Conservation (phyloP, 2,113 vertebrate species). For the Limnothrissa miodon region DNA sequence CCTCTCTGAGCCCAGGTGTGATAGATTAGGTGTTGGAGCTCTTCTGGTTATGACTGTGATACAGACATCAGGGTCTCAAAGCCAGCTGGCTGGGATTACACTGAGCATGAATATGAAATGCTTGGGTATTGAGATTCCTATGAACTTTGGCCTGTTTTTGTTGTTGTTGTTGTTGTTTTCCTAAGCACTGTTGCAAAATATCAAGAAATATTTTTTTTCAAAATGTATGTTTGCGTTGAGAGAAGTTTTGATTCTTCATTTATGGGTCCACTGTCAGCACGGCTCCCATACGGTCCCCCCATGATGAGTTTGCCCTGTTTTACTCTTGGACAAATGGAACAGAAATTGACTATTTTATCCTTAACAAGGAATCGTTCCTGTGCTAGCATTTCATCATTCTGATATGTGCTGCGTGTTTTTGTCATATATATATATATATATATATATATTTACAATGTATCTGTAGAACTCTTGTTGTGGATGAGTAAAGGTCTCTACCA, state of each 20-base stretch:
- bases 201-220: not conserved
- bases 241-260: not conserved
- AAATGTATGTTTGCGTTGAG: too few relatives aligned
- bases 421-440: not conserved
- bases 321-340: not conserved
- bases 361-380: not conserved
- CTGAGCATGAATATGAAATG: constrained; percentile 13
- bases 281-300: not conserved
- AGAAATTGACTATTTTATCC: not conserved
- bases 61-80: not conserved
- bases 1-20: not conserved
- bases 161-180: not conserved
- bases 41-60: not conserved
- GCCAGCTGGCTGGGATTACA: not conserved
- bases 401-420: not conserved
- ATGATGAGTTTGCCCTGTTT: not conserved
- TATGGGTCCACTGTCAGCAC: not conserved
- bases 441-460: not conserved
- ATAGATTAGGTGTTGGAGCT: not conserved
- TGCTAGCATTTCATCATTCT: not conserved
- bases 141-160: not conserved
- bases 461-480: not conserved
- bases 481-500: not conserved
- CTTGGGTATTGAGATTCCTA: not conserved
- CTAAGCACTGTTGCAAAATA: not conserved